These are phyloP conservation scores for Clostera curtula DNA, from an alignment of 2,888 invertebrate species.

Conservation along the genomic window DNA sequence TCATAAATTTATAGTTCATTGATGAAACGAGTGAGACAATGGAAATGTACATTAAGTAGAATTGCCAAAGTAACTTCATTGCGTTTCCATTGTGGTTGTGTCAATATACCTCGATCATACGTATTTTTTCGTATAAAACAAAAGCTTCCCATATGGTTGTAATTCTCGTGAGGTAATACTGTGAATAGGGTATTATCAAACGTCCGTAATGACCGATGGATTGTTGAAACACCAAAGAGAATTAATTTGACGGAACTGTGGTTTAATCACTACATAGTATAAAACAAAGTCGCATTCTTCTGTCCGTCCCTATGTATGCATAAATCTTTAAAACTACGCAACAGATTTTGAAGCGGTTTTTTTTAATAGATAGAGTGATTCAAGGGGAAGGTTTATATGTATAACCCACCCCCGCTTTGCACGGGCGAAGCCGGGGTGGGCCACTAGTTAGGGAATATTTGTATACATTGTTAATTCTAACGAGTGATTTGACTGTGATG, in stretches of 20 bases:
- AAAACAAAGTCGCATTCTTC: too few species aligned
- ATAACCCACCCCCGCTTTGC: too few species aligned
- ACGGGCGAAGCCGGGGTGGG: too few species aligned
- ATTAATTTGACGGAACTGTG: slow-evolving; percentile 18
- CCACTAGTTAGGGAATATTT: slow-evolving; percentile 22
- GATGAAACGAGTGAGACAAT: slow-evolving; percentile 5
- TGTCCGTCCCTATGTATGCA: too few species aligned
- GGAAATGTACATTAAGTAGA: slow-evolving; percentile 12
- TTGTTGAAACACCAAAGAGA: slow-evolving; percentile 21
- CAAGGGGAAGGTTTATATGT: too few species aligned
- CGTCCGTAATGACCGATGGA: slow-evolving; percentile 40
- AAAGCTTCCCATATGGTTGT: slow-evolving; percentile 47
- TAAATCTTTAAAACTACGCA: too few species aligned
- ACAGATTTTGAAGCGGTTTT: slow-evolving; percentile 5
- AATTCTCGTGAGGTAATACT: slow-evolving; percentile 38
- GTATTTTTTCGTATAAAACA: slow-evolving; percentile 35
- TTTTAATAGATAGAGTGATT: slow-evolving; percentile 1
- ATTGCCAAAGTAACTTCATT: slow-evolving; percentile 30
- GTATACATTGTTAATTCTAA: slow-evolving; percentile 13
- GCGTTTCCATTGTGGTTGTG: slow-evolving; percentile 41
- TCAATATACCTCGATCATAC: slow-evolving; percentile 42
- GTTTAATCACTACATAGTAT: too few species aligned
- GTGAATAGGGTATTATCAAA: slow-evolving; percentile 60
- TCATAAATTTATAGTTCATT: slow-evolving; percentile 1
- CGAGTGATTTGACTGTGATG: slow-evolving; percentile 15